Evolutionary conservation across 2,888 invertebrate species (phyloP).

Genomic region (Cyaniris semiargus): DNA sequence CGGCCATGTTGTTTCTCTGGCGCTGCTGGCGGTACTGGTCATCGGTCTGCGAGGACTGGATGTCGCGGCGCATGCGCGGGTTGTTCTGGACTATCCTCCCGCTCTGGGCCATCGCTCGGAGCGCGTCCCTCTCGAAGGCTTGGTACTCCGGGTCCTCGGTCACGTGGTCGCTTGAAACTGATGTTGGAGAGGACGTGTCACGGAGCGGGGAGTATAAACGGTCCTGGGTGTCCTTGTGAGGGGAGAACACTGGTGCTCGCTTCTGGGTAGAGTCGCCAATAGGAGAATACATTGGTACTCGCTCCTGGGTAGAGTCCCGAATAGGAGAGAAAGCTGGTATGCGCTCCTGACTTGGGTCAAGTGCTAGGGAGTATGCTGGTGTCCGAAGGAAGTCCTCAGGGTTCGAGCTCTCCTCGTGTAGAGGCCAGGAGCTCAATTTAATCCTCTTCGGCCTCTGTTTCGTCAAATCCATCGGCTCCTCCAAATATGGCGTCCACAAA

Average conservation of each 20-base stretch:
- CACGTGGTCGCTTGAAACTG: background rate
- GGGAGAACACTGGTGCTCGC: background rate
- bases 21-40: conserved; percentile 93
- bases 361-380: background rate
- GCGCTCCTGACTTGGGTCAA: background rate
- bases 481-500: conserved; percentile 67
- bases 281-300: background rate
- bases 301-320: background rate
- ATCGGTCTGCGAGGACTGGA: conserved; percentile 73
- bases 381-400: background rate
- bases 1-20: conserved; percentile 96
- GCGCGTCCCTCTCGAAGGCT: conserved; percentile 29
- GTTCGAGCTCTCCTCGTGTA: background rate
- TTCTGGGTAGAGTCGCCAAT: background rate
- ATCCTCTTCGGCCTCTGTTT: conserved; percentile 36
- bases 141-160: conserved; percentile 30
- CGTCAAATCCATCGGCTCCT: conserved; percentile 61
- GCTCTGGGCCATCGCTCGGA: conserved; percentile 29
- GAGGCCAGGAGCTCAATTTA: background rate
- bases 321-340: background rate
- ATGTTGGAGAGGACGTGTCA: conserved; percentile 19
- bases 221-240: background rate
- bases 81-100: conserved; percentile 29
- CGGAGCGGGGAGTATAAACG: background rate
- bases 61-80: conserved; percentile 29